A percentile compares a stretch with the other conserved stretches of the same genome.
Evolutionary conservation across 2,113 vertebrate genomes (phyloP).

Genomic region (Myiagra hebetior): DNA sequence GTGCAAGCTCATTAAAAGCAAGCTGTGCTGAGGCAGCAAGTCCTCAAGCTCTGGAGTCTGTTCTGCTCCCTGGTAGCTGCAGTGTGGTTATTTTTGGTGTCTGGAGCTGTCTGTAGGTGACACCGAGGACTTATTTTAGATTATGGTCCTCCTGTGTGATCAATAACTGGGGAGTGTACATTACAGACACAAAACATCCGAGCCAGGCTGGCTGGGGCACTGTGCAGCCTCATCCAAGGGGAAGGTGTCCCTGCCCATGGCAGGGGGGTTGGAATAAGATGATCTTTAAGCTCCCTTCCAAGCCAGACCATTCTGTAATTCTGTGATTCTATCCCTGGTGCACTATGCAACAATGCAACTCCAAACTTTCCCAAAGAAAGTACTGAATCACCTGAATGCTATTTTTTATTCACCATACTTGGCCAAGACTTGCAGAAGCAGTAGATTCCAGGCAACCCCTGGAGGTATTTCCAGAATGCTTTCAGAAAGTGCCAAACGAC

Average conservation of each 20-base stretch:
- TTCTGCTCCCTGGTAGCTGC: not conserved
- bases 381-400: not conserved
- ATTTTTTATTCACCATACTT: not conserved
- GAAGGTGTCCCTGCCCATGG: not conserved
- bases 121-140: not conserved
- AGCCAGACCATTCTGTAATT: not conserved
- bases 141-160: fast-evolving
- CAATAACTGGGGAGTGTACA: not conserved
- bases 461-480: not conserved
- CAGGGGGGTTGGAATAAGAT: not conserved
- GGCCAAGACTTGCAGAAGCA: not conserved
- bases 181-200: not conserved
- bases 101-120: not conserved
- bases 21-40: not conserved
- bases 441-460: not conserved
- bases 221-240: not conserved
- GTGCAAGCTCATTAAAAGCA: not conserved
- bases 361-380: not conserved
- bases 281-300: not conserved
- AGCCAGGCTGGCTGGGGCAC: not conserved
- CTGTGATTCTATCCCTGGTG: not conserved
- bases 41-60: not conserved
- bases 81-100: not conserved
- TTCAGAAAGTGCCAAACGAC: not conserved
- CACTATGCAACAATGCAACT: not conserved